Percentiles rank a stretch among this genome's conserved stretches.
These are phyloP conservation scores for Alloplasta piceator DNA, from an alignment of 2,888 invertebrate species.

Conservation along the genomic window DNA sequence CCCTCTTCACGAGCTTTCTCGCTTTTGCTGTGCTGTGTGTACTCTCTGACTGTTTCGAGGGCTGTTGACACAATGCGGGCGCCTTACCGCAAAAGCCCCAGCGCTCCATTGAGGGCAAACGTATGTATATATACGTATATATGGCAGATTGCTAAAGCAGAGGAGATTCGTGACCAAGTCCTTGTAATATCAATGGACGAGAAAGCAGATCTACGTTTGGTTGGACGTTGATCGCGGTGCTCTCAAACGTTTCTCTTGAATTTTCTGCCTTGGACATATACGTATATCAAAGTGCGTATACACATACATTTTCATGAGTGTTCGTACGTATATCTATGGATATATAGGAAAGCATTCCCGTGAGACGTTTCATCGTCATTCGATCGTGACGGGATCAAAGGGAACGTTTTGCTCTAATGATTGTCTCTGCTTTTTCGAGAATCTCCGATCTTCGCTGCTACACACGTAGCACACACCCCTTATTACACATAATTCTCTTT, in stretches of 20 bases:
- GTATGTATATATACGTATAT: too few species aligned
- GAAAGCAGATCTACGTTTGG: slow-evolving; percentile 16
- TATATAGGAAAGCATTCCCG: slow-evolving; percentile 41
- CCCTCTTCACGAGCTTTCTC: slow-evolving; percentile 38
- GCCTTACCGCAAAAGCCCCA: slow-evolving; percentile 77
- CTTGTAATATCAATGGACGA: slow-evolving; percentile 61
- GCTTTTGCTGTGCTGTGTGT: background rate
- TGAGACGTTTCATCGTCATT: slow-evolving; percentile 41
- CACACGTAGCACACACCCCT: slow-evolving; percentile 16
- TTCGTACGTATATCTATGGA: background rate
- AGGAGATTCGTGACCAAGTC: slow-evolving; percentile 60
- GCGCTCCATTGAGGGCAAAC: slow-evolving; percentile 15
- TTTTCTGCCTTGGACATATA: slow-evolving; percentile 15
- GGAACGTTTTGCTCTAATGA: slow-evolving; percentile 79
- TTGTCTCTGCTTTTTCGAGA: slow-evolving; percentile 67
- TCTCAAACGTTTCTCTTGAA: slow-evolving; percentile 48
- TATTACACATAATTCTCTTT: background rate
- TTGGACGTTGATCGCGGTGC: slow-evolving; percentile 36
- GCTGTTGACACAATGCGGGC: slow-evolving; percentile 81
- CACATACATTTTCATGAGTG: background rate
- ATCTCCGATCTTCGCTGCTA: slow-evolving; percentile 38
- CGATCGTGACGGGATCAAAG: slow-evolving; percentile 79
- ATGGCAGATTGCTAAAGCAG: slow-evolving; percentile 27
- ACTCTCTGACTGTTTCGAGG: slow-evolving; percentile 66
- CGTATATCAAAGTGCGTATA: background rate